phyloP scores from a whole-genome alignment of 1,140 invertebrate species.

The Cataglyphis hispanica region DNA sequence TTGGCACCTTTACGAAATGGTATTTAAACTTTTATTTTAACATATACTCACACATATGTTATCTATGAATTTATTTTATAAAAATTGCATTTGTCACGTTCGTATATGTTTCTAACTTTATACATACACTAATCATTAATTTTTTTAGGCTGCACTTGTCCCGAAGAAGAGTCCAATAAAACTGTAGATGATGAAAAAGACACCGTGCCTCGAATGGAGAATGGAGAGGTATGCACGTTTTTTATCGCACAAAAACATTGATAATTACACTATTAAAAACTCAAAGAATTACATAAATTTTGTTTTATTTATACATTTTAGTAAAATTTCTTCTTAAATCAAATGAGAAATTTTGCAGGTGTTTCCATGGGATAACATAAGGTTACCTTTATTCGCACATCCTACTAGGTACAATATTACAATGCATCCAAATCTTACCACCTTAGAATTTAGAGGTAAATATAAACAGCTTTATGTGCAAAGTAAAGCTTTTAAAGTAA shows the following conservation, averaged over 20 bases:
- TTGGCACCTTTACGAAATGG: conserved; percentile 94
- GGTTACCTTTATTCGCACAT: conserved; percentile 93
- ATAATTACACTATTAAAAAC: conserved; percentile 5
- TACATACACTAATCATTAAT: not conserved
- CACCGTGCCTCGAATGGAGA: conserved; percentile 90
- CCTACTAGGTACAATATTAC: conserved; percentile 95
- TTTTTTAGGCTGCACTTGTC: conserved; percentile 90
- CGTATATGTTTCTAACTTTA: not conserved
- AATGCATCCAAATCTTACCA: conserved; percentile 97
- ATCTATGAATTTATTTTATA: not conserved
- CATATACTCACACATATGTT: not conserved
- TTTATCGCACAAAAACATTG: not conserved
- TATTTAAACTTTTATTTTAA: conserved; percentile 72
- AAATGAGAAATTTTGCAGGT: conserved; percentile 85
- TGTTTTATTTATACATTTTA: not conserved
- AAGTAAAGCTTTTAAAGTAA: not conserved
- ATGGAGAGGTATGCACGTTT: conserved; percentile 85
- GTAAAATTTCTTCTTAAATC: not conserved
- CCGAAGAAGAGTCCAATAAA: conserved; percentile 89
- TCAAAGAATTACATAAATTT: not conserved
- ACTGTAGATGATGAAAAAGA: conserved; percentile 89
- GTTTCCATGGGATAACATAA: conserved; percentile 96
- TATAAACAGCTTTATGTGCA: not conserved
- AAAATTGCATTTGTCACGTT: not conserved
- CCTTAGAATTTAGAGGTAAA: conserved; percentile 94